Conservation (phyloP, 2,113 vertebrate genomes). For the Hippopotamus amphibius region DNA sequence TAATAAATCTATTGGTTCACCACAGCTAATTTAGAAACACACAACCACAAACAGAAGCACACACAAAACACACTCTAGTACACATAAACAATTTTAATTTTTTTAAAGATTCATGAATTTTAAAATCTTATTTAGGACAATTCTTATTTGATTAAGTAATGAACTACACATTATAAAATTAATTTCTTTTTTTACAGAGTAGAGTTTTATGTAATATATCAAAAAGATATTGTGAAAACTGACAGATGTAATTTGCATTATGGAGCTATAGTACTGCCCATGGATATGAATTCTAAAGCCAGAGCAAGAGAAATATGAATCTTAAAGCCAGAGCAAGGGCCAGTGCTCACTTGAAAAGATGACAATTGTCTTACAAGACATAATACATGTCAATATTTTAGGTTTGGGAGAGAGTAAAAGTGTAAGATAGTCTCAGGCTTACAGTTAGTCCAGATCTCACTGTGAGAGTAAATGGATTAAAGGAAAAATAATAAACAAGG, state of each 20-base stretch:
- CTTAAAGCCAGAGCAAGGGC: neutral
- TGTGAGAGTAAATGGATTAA: neutral
- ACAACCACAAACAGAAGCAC: neutral
- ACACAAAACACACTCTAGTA: neutral
- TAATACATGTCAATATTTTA: neutral
- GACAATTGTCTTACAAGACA: neutral
- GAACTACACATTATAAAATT: neutral
- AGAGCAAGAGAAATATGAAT: too few species aligned
- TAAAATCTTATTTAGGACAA: neutral
- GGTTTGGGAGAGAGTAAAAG: neutral
- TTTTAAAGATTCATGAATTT: neutral
- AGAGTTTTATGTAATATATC: neutral
- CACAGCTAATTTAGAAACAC: neutral
- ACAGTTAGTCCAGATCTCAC: neutral
- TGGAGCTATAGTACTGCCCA: neutral
- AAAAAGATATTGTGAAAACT: neutral
- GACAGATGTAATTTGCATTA: neutral
- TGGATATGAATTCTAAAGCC: too few species aligned
- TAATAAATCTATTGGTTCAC: neutral
- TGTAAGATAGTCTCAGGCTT: neutral
- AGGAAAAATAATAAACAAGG: neutral
- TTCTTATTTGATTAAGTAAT: neutral
- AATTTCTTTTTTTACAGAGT: neutral
- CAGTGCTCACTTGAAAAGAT: neutral
- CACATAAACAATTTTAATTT: too few species aligned